Evolutionary conservation across 2,113 vertebrate species (phyloP), one percentile per base, ranked within the genome.

Genomic region (Lota lota): DNA sequence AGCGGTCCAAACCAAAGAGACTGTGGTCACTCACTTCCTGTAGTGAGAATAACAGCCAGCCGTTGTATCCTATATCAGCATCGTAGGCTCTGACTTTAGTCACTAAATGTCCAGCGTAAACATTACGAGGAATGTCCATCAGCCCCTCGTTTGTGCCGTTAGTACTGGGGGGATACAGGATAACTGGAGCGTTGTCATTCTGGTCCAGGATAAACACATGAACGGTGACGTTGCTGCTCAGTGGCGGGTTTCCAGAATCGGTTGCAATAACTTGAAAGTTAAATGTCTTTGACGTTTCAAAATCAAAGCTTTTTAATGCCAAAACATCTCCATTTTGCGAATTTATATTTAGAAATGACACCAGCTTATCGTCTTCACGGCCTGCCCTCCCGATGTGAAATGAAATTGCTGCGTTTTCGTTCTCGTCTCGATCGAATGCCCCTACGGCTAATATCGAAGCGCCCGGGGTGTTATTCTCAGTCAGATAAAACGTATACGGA

Each of bases 51-150:
- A 82, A 76, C 24, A 87, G 22, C 76, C 85, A 84, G 64, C 81
- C 83, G 22, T 86, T 88, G 61, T 86, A 85, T 72, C 86, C 84
- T 33, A 84, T 75, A 78, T 88, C 86, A 72, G 86, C 79, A 2
- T 88, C 86, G 63, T 36, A 84, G 63, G 84, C 82, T 78, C 79
- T 66, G 24, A 88, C 71, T 75, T 83, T 83, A 24, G 76, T 81
- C 64, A 88, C 82, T 33, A 84, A 72, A 77, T 84, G 79, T 60
- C 86, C 86, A 69, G 79, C 61, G 5, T 79, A 74, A 1, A 77
- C 75, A 66, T 68, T 72, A 20, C 76, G 72, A 10, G 79, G 72
- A 60, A 81, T 67, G 28, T 74, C 69, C 61, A 64, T 64, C 19
- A 64, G 33, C 50, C 28, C 70, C 67, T 72, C 61, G 68, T 63